Conservation (phyloP, 2,113 vertebrate species). For the Cervus canadensis region DNA sequence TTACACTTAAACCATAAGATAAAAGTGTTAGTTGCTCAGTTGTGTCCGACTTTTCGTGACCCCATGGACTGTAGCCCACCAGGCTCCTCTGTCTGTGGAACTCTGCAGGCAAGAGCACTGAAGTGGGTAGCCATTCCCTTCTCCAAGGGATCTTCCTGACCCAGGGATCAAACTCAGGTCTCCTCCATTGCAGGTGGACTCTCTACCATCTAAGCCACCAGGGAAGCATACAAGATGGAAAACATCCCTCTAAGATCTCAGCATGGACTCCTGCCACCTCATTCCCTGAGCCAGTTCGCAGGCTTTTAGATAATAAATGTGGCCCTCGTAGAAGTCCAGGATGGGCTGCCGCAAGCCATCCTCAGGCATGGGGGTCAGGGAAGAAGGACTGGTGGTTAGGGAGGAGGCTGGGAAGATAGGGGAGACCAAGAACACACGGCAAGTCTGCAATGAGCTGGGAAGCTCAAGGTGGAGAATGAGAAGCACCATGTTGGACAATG, state of each 20-base stretch:
- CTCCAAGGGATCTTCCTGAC: not conserved
- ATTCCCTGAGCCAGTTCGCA: not conserved
- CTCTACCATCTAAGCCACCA: not conserved
- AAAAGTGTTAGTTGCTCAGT: not conserved
- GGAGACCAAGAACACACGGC: not conserved
- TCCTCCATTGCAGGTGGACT: not conserved
- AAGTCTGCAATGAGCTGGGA: not conserved
- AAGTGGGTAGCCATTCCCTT: not conserved
- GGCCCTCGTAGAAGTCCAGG: not conserved
- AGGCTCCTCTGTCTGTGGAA: not conserved
- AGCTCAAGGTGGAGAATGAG: not conserved
- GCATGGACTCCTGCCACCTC: not conserved
- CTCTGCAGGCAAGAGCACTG: not conserved
- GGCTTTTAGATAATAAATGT: not conserved
- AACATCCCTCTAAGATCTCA: not conserved
- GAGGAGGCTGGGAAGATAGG: not conserved
- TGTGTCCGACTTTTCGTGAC: not conserved
- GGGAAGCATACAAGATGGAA: not conserved
- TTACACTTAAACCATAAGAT: not conserved
- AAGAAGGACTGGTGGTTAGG: not conserved
- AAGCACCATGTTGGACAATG: fast-evolving
- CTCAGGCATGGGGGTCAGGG: not conserved
- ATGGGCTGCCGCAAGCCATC: not conserved
- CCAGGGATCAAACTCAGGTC: not conserved
- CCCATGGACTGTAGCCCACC: not conserved